These are phyloP conservation scores for Arizona elegans DNA, from an alignment of 2,113 vertebrate genomes.

Conservation along the genomic window DNA sequence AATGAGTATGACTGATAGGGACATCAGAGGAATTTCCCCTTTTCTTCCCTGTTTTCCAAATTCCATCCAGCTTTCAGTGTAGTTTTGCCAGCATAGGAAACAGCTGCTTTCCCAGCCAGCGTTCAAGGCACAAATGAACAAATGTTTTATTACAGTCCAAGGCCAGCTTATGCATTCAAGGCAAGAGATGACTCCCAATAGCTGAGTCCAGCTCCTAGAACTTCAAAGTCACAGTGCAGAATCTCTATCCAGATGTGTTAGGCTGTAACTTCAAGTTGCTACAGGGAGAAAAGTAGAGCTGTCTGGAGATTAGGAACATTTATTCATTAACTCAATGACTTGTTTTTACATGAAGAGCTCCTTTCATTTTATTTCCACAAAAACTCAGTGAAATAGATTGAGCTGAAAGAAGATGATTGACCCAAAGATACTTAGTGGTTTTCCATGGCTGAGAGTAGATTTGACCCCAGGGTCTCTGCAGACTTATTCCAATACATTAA, in stretches of 20 bases:
- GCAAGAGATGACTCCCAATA: constrained; percentile 24
- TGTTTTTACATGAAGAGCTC: neutral
- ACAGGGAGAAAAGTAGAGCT: neutral
- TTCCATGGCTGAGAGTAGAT: neutral
- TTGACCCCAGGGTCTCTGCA: neutral
- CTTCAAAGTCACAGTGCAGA: neutral
- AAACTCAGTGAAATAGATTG: neutral
- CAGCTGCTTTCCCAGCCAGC: constrained; percentile 42
- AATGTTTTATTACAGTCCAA: neutral
- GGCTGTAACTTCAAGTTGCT: neutral
- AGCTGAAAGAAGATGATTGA: neutral
- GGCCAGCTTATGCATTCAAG: neutral
- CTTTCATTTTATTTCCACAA: neutral
- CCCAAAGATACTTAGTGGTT: neutral
- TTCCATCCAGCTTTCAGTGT: neutral
- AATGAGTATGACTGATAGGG: neutral
- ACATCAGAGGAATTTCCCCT: neutral
- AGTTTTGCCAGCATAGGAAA: constrained; percentile 30
- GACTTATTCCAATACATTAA: neutral
- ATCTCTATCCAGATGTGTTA: neutral
- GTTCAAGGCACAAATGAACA: constrained; percentile 19
- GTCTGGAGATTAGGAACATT: neutral
- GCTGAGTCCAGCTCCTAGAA: neutral
- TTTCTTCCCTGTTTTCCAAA: neutral
- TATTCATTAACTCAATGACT: neutral